These are phyloP conservation scores for Rhynchonycteris naso DNA, from an alignment of 2,797 vertebrate genomes.

Conservation along the genomic window DNA sequence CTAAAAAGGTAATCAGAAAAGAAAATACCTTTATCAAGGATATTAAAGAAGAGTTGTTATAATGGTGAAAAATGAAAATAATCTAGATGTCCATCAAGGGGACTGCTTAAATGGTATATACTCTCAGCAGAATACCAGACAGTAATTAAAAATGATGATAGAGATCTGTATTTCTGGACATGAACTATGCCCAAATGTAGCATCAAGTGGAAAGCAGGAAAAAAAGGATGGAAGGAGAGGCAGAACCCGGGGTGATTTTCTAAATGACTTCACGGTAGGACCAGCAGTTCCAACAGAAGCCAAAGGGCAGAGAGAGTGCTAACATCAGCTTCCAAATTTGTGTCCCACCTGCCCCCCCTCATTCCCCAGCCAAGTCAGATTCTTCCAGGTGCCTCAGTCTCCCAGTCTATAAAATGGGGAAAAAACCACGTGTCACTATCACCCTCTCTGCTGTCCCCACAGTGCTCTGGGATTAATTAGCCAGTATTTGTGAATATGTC, in stretches of 20 bases:
- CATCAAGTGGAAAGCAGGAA: background rate
- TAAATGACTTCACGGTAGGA: background rate
- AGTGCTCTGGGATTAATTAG: slow-evolving; percentile 34
- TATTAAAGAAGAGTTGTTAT: background rate
- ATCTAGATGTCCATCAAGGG: background rate
- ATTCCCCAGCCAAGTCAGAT: background rate
- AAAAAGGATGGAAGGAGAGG: background rate
- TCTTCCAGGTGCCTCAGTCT: slow-evolving; percentile 43
- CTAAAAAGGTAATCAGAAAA: slow-evolving; percentile 33
- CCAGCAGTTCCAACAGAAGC: background rate
- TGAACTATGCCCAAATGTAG: background rate
- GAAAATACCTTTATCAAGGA: slow-evolving; percentile 36
- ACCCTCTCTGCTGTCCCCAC: background rate
- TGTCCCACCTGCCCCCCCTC: background rate
- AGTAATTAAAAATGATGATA: background rate
- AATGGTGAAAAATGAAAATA: slow-evolving; percentile 14
- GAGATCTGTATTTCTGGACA: background rate
- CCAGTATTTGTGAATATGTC: background rate
- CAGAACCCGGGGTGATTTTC: background rate
- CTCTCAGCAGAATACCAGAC: background rate
- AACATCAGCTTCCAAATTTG: background rate
- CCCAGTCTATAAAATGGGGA: slow-evolving; percentile 40
- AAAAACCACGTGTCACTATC: background rate
- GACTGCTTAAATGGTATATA: background rate
- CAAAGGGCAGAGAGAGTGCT: background rate